A percentile compares a stretch with the other conserved stretches of the same genome.
Evolutionary conservation across 2,888 invertebrate genomes (phyloP).

Genomic region (Aporophyla nigra): DNA sequence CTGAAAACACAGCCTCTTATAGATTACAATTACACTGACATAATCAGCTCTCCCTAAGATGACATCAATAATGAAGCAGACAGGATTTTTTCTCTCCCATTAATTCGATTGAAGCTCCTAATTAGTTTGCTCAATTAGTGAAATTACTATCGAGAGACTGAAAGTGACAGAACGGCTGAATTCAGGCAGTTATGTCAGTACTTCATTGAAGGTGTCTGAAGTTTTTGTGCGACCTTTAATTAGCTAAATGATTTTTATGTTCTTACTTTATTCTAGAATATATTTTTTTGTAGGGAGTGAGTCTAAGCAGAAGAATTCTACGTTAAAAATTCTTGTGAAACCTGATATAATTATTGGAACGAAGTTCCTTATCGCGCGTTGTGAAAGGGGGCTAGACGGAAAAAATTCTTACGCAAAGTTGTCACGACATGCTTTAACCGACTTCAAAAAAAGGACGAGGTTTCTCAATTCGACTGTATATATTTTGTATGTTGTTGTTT

Average conservation of each 20-base stretch:
- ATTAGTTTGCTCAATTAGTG: conserved; percentile 78
- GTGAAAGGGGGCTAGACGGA: no score
- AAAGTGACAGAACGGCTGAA: conserved; percentile 57
- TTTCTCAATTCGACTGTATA: no score
- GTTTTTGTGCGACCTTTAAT: conserved; percentile 24
- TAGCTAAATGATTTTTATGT: conserved; percentile 39
- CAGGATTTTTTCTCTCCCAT: conserved; percentile 69
- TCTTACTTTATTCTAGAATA: neutral
- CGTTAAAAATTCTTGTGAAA: neutral
- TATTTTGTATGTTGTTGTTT: no score
- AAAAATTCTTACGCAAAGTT: no score
- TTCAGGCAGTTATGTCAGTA: conserved; percentile 33
- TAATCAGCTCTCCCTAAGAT: conserved; percentile 50
- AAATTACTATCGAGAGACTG: conserved; percentile 72
- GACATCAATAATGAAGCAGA: conserved; percentile 63
- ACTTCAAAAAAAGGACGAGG: no score
- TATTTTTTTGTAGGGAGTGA: neutral
- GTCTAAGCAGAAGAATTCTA: neutral
- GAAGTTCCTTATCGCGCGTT: no score
- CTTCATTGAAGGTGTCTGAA: conserved; percentile 47
- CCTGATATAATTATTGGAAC: no score
- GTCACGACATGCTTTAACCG: no score
- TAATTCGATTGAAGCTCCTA: conserved; percentile 74
- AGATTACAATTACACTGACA: conserved; percentile 41
- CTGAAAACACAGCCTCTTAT: neutral